These are phyloP conservation scores for Danionella dracula DNA, from an alignment of 2,797 vertebrate species.

Conservation along the genomic window DNA sequence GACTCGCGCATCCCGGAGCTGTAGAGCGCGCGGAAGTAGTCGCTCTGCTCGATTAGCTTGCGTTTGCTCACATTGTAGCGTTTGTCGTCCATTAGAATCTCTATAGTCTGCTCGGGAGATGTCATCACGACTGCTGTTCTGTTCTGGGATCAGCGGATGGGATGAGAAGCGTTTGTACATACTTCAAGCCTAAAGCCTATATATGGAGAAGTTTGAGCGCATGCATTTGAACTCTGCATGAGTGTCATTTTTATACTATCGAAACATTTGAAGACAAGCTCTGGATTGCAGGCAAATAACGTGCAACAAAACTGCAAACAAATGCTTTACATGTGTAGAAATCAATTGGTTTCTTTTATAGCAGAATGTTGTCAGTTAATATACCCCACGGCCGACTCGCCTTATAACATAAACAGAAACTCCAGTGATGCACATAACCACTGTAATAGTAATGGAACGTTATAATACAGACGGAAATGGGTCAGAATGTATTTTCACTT, in stretches of 20 bases:
- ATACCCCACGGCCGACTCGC: too few relatives aligned
- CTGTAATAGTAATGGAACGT: too few relatives aligned
- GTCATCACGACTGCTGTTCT: conserved; percentile 59
- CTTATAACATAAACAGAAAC: too few relatives aligned
- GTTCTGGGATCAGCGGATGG: background rate
- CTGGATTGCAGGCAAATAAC: background rate
- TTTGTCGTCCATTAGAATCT: conserved; percentile 83
- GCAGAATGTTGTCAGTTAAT: background rate
- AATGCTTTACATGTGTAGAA: too few relatives aligned
- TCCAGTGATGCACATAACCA: too few relatives aligned
- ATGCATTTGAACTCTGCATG: conserved; percentile 36
- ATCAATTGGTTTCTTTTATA: too few relatives aligned
- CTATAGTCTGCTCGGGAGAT: conserved; percentile 74
- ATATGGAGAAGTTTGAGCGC: conserved; percentile 71
- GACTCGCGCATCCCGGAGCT: conserved; percentile 96
- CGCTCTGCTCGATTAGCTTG: conserved; percentile 91
- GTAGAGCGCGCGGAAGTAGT: conserved; percentile 92
- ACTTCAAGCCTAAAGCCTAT: conserved; percentile 55
- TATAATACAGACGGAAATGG: too few relatives aligned
- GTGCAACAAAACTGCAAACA: too few relatives aligned
- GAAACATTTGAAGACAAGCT: background rate
- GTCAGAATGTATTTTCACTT: too few relatives aligned
- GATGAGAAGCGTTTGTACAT: background rate
- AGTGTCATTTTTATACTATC: background rate
- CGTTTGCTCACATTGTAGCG: conserved; percentile 84